These are phyloP conservation scores for Eospalax fontanierii DNA, from an alignment of 2,797 vertebrate species.

Conservation along the genomic window DNA sequence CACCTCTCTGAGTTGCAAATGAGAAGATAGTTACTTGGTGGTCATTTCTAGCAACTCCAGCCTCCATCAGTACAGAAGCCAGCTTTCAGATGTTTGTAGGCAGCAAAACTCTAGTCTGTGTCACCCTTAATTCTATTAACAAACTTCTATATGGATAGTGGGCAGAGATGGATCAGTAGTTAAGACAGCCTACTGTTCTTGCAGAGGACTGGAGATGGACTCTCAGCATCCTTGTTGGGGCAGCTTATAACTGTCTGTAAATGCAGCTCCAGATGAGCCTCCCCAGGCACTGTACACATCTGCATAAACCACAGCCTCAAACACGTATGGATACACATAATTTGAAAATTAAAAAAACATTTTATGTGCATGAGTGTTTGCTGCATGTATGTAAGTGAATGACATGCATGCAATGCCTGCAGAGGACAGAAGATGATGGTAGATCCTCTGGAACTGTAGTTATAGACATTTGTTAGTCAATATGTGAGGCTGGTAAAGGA, in stretches of 20 bases:
- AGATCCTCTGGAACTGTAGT: neutral
- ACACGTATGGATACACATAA: too few relatives aligned
- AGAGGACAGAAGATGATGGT: neutral
- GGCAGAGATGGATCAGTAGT: neutral
- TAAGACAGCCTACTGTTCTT: neutral
- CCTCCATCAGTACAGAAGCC: neutral
- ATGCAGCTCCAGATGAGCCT: neutral
- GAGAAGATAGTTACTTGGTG: neutral
- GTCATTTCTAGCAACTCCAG: neutral
- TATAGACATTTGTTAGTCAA: neutral
- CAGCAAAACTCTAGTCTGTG: neutral
- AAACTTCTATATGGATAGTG: neutral
- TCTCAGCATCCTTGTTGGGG: neutral
- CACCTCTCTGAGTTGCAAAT: neutral
- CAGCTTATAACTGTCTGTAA: neutral
- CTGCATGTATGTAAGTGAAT: neutral
- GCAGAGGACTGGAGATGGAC: neutral
- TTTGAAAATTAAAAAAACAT: neutral
- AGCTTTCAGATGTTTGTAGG: neutral
- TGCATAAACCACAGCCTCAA: too few relatives aligned
- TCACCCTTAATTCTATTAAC: constrained; percentile 2
- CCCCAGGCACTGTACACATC: neutral
- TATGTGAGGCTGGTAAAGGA: neutral
- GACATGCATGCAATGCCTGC: neutral
- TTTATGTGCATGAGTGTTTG: neutral